Evolutionary conservation across 2,797 vertebrate species (phyloP).

Genomic region (Danionella dracula): DNA sequence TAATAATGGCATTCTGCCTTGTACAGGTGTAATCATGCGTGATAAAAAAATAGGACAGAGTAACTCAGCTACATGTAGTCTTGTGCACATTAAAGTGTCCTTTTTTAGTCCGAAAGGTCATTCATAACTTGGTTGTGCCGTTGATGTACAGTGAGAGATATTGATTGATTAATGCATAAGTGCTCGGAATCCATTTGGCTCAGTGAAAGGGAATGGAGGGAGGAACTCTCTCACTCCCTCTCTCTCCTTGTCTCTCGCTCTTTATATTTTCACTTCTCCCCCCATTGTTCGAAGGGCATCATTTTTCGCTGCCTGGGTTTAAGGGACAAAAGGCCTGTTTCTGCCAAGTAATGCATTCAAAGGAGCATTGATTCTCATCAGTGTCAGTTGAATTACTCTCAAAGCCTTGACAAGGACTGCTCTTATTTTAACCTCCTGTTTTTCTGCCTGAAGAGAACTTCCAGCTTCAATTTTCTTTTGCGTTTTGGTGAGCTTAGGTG

Average conservation of each 20-base stretch:
- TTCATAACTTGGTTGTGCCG: slow-evolving; percentile 96
- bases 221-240: slow-evolving; percentile 66
- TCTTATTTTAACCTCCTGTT: slow-evolving; percentile 83
- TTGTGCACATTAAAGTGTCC: slow-evolving; percentile 96
- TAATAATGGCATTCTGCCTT: slow-evolving; percentile 77
- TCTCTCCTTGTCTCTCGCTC: slow-evolving; percentile 58
- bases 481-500: too few species aligned
- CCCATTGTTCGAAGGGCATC: slow-evolving; percentile 91
- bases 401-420: slow-evolving; percentile 88
- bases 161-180: slow-evolving; percentile 99
- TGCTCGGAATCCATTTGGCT: slow-evolving; percentile 99
- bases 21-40: slow-evolving; percentile 84
- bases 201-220: slow-evolving; percentile 91
- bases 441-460: slow-evolving; percentile 59
- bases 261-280: slow-evolving; percentile 93
- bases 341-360: slow-evolving; percentile 94
- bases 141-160: slow-evolving; percentile 99
- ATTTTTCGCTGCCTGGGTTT: slow-evolving; percentile 82
- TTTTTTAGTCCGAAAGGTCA: slow-evolving; percentile 96
- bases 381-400: slow-evolving; percentile 93
- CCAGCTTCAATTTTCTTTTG: slow-evolving; percentile 28
- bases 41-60: slow-evolving; percentile 82
- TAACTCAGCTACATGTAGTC: slow-evolving; percentile 91
- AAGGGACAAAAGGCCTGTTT: slow-evolving; percentile 93
- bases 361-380: slow-evolving; percentile 94